Percentiles rank a stretch among this genome's conserved stretches.
Conservation (phyloP, 2,888 invertebrate species). For the Acholoe squamosa region DNA sequence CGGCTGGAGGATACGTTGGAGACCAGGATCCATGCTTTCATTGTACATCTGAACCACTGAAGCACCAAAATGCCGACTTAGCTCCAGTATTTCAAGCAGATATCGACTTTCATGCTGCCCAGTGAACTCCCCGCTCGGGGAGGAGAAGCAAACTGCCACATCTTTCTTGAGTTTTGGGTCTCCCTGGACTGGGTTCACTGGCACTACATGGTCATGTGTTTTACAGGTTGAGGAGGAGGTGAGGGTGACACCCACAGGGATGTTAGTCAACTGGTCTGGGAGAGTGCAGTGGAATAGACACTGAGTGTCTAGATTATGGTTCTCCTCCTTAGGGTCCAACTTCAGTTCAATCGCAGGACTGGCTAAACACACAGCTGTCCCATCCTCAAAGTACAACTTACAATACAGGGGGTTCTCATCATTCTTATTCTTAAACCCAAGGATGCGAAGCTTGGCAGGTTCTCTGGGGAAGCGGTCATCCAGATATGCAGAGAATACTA, state of each 20-base stretch:
- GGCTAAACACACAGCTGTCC: conserved; percentile 33
- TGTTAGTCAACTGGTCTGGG: neutral
- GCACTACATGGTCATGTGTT: conserved; percentile 22
- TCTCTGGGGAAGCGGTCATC: conserved; percentile 48
- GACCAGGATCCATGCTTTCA: conserved; percentile 38
- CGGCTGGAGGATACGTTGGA: neutral
- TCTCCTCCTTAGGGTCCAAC: conserved; percentile 3
- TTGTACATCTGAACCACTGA: conserved; percentile 47
- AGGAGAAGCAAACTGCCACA: conserved; percentile 25
- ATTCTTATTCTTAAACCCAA: conserved; percentile 32
- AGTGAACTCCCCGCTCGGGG: neutral
- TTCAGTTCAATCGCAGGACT: conserved; percentile 13
- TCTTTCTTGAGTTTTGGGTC: neutral
- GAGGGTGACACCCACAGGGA: conserved; percentile 17
- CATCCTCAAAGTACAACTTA: conserved; percentile 23
- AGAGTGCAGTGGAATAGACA: conserved; percentile 45
- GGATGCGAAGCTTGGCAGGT: conserved; percentile 16
- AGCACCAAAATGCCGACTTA: conserved; percentile 43
- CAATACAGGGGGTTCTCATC: conserved; percentile 4
- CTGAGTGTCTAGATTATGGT: neutral
- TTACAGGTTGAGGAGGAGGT: neutral
- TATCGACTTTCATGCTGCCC: neutral
- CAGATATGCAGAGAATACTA: conserved; percentile 28
- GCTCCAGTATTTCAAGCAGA: conserved; percentile 15
- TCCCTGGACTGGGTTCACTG: conserved; percentile 14